Conservation (phyloP, 2,888 invertebrate genomes). For the Sarcophaga caerulescens region DNA sequence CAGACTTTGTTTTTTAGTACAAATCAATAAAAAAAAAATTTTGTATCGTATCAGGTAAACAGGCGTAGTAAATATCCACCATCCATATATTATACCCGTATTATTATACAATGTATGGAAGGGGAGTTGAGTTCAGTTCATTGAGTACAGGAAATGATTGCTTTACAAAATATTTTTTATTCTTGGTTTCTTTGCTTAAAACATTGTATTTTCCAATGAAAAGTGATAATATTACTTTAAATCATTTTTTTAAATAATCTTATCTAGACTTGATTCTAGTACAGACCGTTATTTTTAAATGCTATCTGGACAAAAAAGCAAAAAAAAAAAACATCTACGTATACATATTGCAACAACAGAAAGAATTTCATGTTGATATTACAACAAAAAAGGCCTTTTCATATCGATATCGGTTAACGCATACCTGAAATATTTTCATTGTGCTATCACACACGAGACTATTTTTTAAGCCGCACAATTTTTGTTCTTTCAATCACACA, state of each 20-base stretch:
- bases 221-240: neutral
- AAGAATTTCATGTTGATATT: no score
- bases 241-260: constrained; percentile 39
- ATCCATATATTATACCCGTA: no score
- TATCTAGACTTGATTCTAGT: constrained; percentile 14
- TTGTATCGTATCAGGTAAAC: no score
- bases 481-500: no score
- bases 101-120: neutral
- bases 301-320: neutral
- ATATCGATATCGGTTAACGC: no score
- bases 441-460: no score
- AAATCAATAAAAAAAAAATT: no score
- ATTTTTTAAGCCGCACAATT: no score
- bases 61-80: no score
- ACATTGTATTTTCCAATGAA: neutral
- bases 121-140: neutral
- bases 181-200: neutral
- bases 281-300: neutral
- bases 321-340: neutral
- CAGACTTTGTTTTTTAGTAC: no score
- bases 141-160: constrained; percentile 16
- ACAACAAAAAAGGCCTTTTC: no score
- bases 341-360: no score
- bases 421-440: neutral
- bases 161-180: constrained; percentile 16